Percentiles rank a stretch among this genome's conserved stretches.
phyloP scores from a whole-genome alignment of 2,888 invertebrate genomes.

The Himalopsyche kuldschensis region DNA sequence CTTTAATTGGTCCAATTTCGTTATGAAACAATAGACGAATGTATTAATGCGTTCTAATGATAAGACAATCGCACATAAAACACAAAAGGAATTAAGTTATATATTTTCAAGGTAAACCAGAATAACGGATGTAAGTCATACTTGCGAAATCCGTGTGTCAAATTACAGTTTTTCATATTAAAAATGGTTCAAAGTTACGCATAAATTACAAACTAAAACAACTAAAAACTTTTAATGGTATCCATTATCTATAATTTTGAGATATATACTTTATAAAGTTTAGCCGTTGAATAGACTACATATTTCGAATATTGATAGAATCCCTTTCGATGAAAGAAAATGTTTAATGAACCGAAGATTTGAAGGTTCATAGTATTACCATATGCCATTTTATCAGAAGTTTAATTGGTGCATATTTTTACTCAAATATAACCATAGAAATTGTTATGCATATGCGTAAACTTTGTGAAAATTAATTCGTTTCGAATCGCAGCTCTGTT shows the following conservation, averaged over 20 bases:
- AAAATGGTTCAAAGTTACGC: background rate
- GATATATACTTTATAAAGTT: background rate
- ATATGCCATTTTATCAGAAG: too few species aligned
- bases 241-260: background rate
- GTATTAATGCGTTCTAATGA: background rate
- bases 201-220: background rate
- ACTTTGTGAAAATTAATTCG: too few species aligned
- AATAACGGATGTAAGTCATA: background rate
- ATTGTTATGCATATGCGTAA: too few species aligned
- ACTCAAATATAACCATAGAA: too few species aligned
- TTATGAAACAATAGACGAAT: background rate
- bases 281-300: background rate
- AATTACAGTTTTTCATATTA: background rate
- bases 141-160: background rate
- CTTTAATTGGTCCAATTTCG: background rate
- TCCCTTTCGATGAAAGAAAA: background rate
- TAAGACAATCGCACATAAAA: background rate
- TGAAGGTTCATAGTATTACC: too few species aligned
- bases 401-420: too few species aligned
- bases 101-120: background rate
- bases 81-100: background rate
- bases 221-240: background rate
- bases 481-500: too few species aligned
- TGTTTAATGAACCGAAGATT: too few species aligned
- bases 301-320: background rate